Evolutionary conservation across 2,888 invertebrate genomes (phyloP).

Genomic region (Limenitis camilla): DNA sequence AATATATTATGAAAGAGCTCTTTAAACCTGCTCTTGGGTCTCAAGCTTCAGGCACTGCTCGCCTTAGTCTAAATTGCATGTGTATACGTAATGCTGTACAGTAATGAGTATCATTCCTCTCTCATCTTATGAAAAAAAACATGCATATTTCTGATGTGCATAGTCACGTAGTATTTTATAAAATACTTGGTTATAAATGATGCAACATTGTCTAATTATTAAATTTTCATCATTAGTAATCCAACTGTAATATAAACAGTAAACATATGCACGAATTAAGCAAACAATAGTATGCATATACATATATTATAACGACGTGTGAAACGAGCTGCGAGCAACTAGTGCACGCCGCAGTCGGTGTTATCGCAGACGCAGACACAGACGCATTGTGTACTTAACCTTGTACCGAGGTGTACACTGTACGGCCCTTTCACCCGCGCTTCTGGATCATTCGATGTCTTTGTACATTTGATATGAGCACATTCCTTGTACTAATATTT

Average conservation of each 20-base stretch:
- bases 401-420: conserved; percentile 20
- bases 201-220: not conserved
- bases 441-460: conserved; percentile 28
- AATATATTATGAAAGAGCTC: no score
- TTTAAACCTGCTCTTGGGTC: no score
- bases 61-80: no score
- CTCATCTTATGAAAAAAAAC: no score
- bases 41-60: no score
- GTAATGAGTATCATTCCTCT: no score
- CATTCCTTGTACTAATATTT: not conserved
- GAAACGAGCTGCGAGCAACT: conserved; percentile 13
- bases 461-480: not conserved
- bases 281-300: conserved; percentile 1
- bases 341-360: conserved; percentile 18
- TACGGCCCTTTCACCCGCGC: conserved; percentile 29
- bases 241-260: conserved; percentile 2
- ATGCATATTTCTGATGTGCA: no score
- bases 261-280: conserved; percentile 8
- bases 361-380: not conserved
- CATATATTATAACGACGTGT: conserved; percentile 6
- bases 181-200: not conserved
- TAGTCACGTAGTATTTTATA: no score
- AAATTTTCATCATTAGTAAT: conserved; percentile 5
- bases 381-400: conserved; percentile 25
- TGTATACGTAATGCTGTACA: no score